Percentiles rank a stretch among this genome's conserved stretches.
Conservation (phyloP, 2,888 invertebrate genomes). For the Biston betularia region DNA sequence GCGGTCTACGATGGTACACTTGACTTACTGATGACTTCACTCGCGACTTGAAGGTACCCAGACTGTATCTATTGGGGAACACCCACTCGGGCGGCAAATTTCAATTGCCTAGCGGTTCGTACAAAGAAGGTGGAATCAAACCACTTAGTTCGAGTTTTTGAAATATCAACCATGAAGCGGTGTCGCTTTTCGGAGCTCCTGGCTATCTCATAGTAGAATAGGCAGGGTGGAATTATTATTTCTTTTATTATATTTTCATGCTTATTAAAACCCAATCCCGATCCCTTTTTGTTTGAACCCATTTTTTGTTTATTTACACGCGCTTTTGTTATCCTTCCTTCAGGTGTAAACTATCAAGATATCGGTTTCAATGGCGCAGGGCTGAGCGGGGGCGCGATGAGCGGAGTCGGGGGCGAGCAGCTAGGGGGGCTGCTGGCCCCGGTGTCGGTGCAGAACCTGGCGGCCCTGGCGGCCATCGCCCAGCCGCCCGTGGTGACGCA, state of each 20-base stretch:
- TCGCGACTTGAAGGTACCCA: too few species aligned
- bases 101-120: too few species aligned
- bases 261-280: slow-evolving; percentile 20
- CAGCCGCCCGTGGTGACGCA: slow-evolving; percentile 85
- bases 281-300: slow-evolving; percentile 29
- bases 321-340: slow-evolving; percentile 27
- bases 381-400: slow-evolving; percentile 70
- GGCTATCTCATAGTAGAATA: too few species aligned
- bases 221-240: too few species aligned
- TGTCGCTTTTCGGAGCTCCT: too few species aligned
- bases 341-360: slow-evolving; percentile 84
- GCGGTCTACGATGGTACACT: too few species aligned
- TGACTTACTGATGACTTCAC: too few species aligned
- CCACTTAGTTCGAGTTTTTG: too few species aligned
- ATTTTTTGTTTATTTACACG: slow-evolving; percentile 33
- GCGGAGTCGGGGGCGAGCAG: slow-evolving; percentile 88
- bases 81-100: too few species aligned
- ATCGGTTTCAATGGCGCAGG: slow-evolving; percentile 85
- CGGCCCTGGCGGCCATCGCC: slow-evolving; percentile 94
- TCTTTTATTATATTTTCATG: slow-evolving; percentile 2
- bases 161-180: too few species aligned
- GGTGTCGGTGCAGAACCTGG: slow-evolving; percentile 96
- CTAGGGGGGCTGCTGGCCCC: slow-evolving; percentile 93
- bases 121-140: too few species aligned
- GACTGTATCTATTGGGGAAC: too few species aligned